Conservation (phyloP, 2,113 vertebrate genomes). For the Sinosuthora webbiana region DNA sequence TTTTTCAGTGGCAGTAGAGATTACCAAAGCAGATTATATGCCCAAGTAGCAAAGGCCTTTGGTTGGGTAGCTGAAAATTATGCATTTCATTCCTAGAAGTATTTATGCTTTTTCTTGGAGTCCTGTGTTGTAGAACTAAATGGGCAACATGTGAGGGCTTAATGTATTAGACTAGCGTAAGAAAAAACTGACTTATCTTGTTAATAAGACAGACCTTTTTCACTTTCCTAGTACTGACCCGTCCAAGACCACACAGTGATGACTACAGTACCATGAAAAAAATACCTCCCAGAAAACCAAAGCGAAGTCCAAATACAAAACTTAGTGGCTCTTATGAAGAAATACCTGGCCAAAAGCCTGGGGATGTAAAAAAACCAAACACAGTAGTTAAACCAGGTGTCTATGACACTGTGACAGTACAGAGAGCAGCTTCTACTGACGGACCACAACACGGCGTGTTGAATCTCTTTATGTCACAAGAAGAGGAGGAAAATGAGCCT, state of each 20-base stretch:
- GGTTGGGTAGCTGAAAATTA: neutral
- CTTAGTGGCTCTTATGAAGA: constrained; percentile 94
- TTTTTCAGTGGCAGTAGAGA: neutral
- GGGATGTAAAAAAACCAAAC: constrained; percentile 75
- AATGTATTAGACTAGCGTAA: neutral
- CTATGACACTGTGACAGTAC: constrained; percentile 68
- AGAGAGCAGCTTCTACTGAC: constrained; percentile 74
- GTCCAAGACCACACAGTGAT: constrained; percentile 94
- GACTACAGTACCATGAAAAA: constrained; percentile 97
- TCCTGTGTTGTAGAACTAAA: neutral
- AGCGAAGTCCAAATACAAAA: constrained; percentile 93
- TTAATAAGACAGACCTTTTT: constrained; percentile 1
- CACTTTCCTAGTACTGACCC: constrained; percentile 75
- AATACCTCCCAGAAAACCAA: constrained; percentile 94
- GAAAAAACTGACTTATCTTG: neutral
- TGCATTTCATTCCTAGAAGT: neutral
- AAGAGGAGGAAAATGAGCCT: constrained; percentile 79
- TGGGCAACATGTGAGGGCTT: neutral
- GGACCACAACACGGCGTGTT: constrained; percentile 66
- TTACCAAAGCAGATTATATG: neutral
- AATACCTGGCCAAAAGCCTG: constrained; percentile 82
- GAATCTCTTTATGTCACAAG: constrained; percentile 73
- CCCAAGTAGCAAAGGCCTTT: neutral
- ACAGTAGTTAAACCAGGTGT: constrained; percentile 57
- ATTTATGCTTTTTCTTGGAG: neutral